A percentile compares a stretch with the other conserved stretches of the same genome.
Evolutionary conservation across 2,113 vertebrate species (phyloP).

Genomic region (Otus sunia): DNA sequence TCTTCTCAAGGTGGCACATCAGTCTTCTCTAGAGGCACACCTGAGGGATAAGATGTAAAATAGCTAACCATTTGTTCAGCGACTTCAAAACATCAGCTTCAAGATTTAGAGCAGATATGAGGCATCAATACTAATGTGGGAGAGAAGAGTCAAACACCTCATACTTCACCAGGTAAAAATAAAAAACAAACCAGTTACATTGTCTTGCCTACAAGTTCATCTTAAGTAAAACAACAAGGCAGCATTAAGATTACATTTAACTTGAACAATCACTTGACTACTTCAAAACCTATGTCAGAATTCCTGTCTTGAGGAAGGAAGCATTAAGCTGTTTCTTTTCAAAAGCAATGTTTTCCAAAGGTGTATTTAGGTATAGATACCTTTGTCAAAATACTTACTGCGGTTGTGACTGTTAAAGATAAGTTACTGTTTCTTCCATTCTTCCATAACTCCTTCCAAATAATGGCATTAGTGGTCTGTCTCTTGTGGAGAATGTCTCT

Average conservation of each 20-base stretch:
- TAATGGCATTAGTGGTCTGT: not conserved
- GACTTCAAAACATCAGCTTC: not conserved
- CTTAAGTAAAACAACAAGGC: not conserved
- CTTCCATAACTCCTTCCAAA: not conserved
- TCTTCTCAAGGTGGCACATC: not conserved
- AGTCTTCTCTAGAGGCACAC: not conserved
- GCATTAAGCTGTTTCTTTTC: not conserved
- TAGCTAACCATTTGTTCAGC: not conserved
- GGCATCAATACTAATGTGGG: not conserved
- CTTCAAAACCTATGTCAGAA: not conserved
- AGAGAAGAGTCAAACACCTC: not conserved
- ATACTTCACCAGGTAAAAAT: not conserved
- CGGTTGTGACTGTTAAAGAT: not conserved
- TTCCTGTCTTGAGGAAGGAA: not conserved
- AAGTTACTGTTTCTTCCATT: not conserved
- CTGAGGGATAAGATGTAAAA: not conserved
- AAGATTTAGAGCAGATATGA: not conserved
- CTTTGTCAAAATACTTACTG: not conserved
- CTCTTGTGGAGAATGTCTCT: not conserved
- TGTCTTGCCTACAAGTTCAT: not conserved
- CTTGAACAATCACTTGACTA: not conserved
- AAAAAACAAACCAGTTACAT: rapidly evolving
- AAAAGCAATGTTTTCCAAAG: not conserved
- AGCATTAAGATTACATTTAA: not conserved
- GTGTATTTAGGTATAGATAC: not conserved